Conservation (phyloP, 2,797 vertebrate species). For the Mus spretus region DNA sequence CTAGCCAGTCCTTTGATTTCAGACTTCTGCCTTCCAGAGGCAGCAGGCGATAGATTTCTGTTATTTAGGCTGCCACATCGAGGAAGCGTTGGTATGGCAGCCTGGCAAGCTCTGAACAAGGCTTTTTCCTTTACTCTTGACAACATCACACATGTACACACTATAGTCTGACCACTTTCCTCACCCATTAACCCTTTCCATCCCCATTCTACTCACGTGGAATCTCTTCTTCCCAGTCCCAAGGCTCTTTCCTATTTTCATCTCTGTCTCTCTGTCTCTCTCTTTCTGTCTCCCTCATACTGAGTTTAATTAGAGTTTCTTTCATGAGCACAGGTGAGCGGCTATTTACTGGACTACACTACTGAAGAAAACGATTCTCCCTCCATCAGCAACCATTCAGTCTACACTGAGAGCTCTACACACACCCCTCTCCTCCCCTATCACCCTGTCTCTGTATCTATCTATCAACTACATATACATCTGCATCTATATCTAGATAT, state of each 20-base stretch:
- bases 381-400: background rate
- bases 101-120: background rate
- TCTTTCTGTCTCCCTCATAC: too few species aligned
- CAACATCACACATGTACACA: too few species aligned
- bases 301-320: background rate
- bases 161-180: background rate
- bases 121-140: background rate
- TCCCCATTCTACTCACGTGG: fast-evolving
- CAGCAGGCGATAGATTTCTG: background rate
- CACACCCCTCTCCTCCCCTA: background rate
- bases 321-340: background rate
- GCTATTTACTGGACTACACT: background rate
- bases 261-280: background rate
- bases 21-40: background rate
- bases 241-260: background rate
- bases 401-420: background rate
- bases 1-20: background rate
- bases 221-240: background rate
- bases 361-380: background rate
- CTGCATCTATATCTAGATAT: background rate
- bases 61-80: background rate
- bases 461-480: background rate
- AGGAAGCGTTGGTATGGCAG: background rate
- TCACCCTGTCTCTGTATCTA: background rate
- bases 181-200: background rate